phyloP scores from a whole-genome alignment of 1,140 invertebrate species.

The Ips typographus region DNA sequence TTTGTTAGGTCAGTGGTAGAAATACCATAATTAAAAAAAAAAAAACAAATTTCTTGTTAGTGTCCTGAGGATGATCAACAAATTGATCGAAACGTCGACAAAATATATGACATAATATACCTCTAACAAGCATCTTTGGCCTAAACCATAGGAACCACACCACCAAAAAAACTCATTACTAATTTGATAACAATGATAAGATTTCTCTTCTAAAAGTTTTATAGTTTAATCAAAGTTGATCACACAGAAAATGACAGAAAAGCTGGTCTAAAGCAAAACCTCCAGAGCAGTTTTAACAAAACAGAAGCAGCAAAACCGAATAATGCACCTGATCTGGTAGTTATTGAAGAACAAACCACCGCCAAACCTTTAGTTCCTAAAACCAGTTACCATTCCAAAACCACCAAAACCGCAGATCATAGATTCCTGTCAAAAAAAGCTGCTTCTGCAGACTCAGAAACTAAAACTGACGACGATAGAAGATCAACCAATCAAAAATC shows the following conservation, averaged over 20 bases:
- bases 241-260: too few species aligned
- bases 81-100: too few species aligned
- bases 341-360: slow-evolving; percentile 12
- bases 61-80: too few species aligned
- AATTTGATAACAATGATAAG: too few species aligned
- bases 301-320: slow-evolving; percentile 12
- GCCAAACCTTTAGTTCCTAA: slow-evolving; percentile 24
- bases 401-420: background rate
- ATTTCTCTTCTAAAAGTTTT: too few species aligned
- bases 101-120: too few species aligned
- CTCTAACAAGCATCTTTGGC: too few species aligned
- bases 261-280: background rate
- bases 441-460: slow-evolving; percentile 22
- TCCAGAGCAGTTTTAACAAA: slow-evolving; percentile 8
- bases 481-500: slow-evolving; percentile 33
- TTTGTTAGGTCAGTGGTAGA: background rate
- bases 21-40: background rate
- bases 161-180: too few species aligned
- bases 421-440: slow-evolving; percentile 32
- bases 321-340: slow-evolving; percentile 12
- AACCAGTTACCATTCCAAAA: slow-evolving; percentile 10
- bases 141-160: too few species aligned
- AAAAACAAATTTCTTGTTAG: too few species aligned
- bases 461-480: slow-evolving; percentile 27
- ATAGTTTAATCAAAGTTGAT: too few species aligned